Percentiles rank a stretch among this genome's conserved stretches.
Conservation (phyloP, 2,113 vertebrate species). For the Onychostoma macrolepis region DNA sequence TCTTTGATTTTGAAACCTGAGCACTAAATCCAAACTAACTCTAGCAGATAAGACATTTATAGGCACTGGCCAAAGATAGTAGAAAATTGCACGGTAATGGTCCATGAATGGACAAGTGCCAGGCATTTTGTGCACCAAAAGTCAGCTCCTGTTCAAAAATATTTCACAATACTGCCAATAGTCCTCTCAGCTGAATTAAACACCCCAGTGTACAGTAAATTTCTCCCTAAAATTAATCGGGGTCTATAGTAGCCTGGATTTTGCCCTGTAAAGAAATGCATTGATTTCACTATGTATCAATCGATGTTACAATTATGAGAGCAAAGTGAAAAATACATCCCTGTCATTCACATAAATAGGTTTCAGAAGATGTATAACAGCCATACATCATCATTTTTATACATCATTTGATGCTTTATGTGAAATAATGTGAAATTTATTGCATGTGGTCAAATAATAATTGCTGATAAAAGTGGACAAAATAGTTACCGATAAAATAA, state of each 20-base stretch:
- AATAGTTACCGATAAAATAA: not conserved
- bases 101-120: not conserved
- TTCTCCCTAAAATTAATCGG: conserved; percentile 20
- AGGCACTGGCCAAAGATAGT: not conserved
- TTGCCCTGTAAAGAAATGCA: conserved; percentile 19
- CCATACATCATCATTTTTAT: not conserved
- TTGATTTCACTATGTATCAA: conserved; percentile 38
- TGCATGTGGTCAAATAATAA: not conserved
- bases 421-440: not conserved
- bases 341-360: conserved; percentile 16
- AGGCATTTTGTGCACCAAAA: not conserved
- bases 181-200: not conserved
- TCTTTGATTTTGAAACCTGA: not conserved
- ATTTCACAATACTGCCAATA: conserved; percentile 19
- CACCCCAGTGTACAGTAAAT: conserved; percentile 1
- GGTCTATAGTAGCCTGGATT: conserved; percentile 21
- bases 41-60: conserved; percentile 1
- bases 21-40: conserved; percentile 8
- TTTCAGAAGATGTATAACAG: not conserved
- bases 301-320: conserved; percentile 44
- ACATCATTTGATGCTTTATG: not conserved
- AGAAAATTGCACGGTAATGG: conserved; percentile 12
- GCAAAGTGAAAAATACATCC: conserved; percentile 30
- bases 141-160: conserved; percentile 4
- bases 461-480: not conserved